phyloP scores from a whole-genome alignment of 2,797 vertebrate genomes.

The Momotus momota region DNA sequence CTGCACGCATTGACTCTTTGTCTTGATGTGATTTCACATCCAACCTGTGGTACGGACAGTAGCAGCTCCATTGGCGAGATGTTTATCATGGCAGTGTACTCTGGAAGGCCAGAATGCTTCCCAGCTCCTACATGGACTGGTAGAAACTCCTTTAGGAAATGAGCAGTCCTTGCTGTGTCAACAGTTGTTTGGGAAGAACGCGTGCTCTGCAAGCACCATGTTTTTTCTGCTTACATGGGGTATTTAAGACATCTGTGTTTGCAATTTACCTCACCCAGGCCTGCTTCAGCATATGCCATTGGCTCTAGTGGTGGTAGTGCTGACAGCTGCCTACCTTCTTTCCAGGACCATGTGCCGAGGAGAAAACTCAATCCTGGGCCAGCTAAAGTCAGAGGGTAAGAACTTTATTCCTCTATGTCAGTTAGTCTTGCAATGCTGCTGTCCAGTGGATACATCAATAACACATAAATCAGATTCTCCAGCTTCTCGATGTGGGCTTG shows the following conservation, averaged over 20 bases:
- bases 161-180: not conserved
- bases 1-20: rapidly evolving
- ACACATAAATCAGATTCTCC: not conserved
- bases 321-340: conserved; percentile 46
- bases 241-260: not conserved
- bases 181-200: not conserved
- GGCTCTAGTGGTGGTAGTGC: rapidly evolving
- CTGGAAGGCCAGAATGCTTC: not conserved
- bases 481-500: not conserved
- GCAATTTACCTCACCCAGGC: not conserved
- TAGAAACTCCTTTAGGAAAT: not conserved
- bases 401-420: conserved; percentile 29
- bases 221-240: not conserved
- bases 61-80: not conserved
- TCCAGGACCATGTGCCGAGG: conserved; percentile 94
- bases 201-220: not conserved
- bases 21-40: not conserved
- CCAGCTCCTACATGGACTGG: rapidly evolving
- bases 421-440: not conserved
- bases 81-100: rapidly evolving
- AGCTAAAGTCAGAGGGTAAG: conserved; percentile 90
- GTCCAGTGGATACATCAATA: not conserved
- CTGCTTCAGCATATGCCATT: not conserved
- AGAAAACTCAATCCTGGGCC: conserved; percentile 94
- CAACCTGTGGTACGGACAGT: not conserved